phyloP scores from a whole-genome alignment of 2,113 vertebrate genomes.

The Cheirogaleus medius region DNA sequence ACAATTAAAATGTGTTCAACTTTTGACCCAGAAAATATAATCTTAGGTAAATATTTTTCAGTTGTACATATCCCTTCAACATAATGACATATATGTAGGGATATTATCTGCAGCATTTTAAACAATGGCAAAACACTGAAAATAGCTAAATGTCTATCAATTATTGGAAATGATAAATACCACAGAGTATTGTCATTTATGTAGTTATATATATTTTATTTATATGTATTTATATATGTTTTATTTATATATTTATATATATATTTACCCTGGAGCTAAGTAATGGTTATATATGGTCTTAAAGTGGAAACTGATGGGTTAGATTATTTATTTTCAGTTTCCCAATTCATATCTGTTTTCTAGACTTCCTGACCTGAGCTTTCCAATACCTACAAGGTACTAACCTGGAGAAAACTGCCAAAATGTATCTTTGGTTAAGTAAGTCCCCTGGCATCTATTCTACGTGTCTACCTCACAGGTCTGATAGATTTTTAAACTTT shows the following conservation, averaged over 20 bases:
- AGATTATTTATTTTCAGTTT: neutral
- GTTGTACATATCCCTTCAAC: neutral
- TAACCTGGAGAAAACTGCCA: neutral
- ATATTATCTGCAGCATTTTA: neutral
- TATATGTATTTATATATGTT: too few relatives aligned
- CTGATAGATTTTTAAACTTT: neutral
- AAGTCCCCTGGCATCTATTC: neutral
- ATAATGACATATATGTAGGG: neutral
- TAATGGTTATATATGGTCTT: too few relatives aligned
- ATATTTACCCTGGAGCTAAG: neutral
- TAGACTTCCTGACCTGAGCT: neutral
- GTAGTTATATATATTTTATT: neutral
- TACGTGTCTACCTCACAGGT: neutral
- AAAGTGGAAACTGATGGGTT: neutral
- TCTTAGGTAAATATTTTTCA: neutral
- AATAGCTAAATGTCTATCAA: neutral
- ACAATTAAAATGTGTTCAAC: neutral
- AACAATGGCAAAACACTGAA: neutral
- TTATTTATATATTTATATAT: neutral
- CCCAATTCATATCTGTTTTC: neutral
- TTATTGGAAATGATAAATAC: neutral
- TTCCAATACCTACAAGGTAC: neutral
- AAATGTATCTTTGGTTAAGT: neutral
- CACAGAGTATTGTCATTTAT: neutral
- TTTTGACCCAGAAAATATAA: neutral